These are phyloP conservation scores for Drosophila ustulata DNA, from an alignment of 2,888 invertebrate species.

Conservation along the genomic window DNA sequence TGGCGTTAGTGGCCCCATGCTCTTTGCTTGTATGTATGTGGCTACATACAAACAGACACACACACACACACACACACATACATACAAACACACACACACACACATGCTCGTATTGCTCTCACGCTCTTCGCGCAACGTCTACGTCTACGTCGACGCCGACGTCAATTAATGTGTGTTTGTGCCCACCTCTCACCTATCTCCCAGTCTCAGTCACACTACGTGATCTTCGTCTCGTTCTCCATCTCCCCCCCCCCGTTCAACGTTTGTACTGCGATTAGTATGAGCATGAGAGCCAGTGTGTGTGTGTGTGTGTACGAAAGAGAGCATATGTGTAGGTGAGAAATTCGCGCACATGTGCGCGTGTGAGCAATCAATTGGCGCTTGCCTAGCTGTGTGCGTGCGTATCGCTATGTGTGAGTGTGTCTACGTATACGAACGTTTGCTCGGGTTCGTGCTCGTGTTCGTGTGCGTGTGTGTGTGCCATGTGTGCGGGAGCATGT, in stretches of 20 bases:
- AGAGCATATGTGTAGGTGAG: constrained; percentile 67
- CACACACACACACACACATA: constrained; percentile 1
- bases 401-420: constrained; percentile 2
- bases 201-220: constrained; percentile 35
- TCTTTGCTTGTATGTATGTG: constrained; percentile 24
- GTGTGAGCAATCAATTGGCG: constrained; percentile 74
- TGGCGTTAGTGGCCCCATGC: constrained; percentile 70
- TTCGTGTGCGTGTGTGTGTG: neutral
- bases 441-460: constrained; percentile 6
- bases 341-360: constrained; percentile 70
- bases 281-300: constrained; percentile 27
- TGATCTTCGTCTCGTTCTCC: constrained; percentile 37
- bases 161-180: constrained; percentile 29
- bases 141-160: constrained; percentile 10
- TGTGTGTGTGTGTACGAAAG: constrained; percentile 46
- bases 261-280: constrained; percentile 61
- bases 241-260: constrained; percentile 15
- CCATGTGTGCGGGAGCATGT: constrained; percentile 30
- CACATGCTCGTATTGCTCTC: constrained; percentile 12
- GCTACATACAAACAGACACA: constrained; percentile 4
- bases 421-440: neutral
- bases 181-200: constrained; percentile 24
- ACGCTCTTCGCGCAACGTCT: constrained; percentile 11
- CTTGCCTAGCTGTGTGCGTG: constrained; percentile 36
- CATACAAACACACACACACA: constrained; percentile 1